Base-by-base conservation (phyloP, 2,113 vertebrate species). In the Lophura nycthemera region DNA sequence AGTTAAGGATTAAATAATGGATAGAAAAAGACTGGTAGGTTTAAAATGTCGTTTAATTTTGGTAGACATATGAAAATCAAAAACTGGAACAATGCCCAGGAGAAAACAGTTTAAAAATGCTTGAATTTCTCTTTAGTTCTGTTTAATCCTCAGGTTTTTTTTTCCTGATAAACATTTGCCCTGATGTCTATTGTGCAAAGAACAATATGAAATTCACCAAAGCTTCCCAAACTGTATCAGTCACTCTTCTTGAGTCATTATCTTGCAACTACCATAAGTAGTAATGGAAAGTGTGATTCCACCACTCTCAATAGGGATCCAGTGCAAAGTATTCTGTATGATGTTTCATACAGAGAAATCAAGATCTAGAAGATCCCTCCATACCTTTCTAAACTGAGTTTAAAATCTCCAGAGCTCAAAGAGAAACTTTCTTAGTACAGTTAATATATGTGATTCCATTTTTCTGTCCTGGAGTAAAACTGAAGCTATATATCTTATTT, bases 111-210 rank as follows among this genome's bases (percentile, higher is more conserved):
- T 96, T 96, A 95, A 97, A 94, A 85, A 92, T 89, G 89, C 95
- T 96, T 95, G 94, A 97, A 95, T 97, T 97, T 95, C 93, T 85
- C 67, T 94, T 93, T 78, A 95, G 88, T 80, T 97, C 90, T 65
- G 77, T 93, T 98, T 97, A 97, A 97, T 95, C 95, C 84, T 95
- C 72, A 60, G 50, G 19, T 73, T 92, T 92, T 61, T 36, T 61
- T 63, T 94, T 88, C 69, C 86, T 95, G 96, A 97, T 97, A 97
- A 98, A 97, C 89, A 96, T 96, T 97, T 97, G 82, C 94, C 97
- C 90, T 92, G 65, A 67, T 38, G 34, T 93, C 95, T 95, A 96
- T 96, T 97, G 95, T 92, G 95, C 88, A 88, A 86, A 91, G 96
- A 97, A 97, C 95, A 97, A 95, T 81, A 92, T 79, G 73, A 86